phyloP scores from a whole-genome alignment of 2,797 vertebrate genomes.

The Pangasius larnaudii region DNA sequence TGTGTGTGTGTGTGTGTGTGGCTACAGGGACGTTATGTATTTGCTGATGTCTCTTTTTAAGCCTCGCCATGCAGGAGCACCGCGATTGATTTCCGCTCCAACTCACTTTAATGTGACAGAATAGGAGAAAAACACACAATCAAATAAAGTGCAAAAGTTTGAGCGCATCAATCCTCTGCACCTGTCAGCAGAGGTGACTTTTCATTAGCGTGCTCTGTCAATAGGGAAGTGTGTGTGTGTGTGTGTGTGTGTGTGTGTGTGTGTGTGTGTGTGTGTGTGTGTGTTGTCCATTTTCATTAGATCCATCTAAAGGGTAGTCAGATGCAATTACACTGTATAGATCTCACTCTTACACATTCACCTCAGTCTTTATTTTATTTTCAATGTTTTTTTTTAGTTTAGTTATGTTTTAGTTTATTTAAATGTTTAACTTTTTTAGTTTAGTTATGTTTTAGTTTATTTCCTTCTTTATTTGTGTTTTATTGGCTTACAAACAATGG shows the following conservation, averaged over 20 bases:
- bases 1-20: not conserved
- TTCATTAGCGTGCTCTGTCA: slow-evolving; percentile 80
- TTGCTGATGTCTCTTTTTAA: slow-evolving; percentile 22
- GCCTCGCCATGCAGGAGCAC: not conserved
- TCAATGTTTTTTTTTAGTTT: no score
- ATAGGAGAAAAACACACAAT: slow-evolving; percentile 70
- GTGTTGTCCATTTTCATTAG: slow-evolving; percentile 12
- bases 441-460: not conserved
- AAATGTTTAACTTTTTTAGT: no score
- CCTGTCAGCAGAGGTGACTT: slow-evolving; percentile 89
- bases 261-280: slow-evolving; percentile 5
- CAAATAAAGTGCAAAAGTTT: slow-evolving; percentile 89
- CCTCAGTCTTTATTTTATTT: not conserved
- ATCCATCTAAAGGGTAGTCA: slow-evolving; percentile 10
- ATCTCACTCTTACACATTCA: slow-evolving; percentile 13
- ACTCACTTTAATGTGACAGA: slow-evolving; percentile 17
- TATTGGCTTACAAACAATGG: not conserved
- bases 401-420: no score
- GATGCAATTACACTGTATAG: slow-evolving; percentile 10
- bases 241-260: not conserved
- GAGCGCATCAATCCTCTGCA: slow-evolving; percentile 83
- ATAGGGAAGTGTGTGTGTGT: not conserved
- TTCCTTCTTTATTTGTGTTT: not conserved
- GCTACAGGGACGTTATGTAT: slow-evolving; percentile 32
- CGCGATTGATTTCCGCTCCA: not conserved